Percentiles rank a stretch among this genome's conserved stretches.
Conservation (phyloP, 2,888 invertebrate genomes). For the Bellardia bayeri region DNA sequence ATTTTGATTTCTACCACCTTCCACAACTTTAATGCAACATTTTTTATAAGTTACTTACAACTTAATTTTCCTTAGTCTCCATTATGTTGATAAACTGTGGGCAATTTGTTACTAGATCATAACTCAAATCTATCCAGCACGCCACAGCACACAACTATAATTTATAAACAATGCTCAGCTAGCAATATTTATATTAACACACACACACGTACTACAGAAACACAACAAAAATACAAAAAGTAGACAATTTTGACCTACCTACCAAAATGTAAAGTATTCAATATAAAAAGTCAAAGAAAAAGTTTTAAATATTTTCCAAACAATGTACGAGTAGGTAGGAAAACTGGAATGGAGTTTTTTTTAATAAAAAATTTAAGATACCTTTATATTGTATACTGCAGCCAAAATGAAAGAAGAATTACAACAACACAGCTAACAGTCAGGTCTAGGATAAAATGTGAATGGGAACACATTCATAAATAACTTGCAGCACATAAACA, state of each 20-base stretch:
- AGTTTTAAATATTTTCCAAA: constrained; percentile 43
- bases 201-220: neutral
- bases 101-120: constrained; percentile 64
- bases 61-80: constrained; percentile 50
- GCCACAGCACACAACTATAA: constrained; percentile 15
- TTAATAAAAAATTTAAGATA: constrained; percentile 13
- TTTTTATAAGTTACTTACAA: constrained; percentile 46
- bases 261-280: neutral
- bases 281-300: constrained; percentile 12
- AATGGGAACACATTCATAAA: neutral
- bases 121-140: constrained; percentile 15
- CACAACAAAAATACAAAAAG: neutral
- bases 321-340: neutral
- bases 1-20: constrained; percentile 4
- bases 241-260: constrained; percentile 1
- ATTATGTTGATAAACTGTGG: constrained; percentile 65
- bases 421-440: neutral
- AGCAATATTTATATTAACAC: constrained; percentile 38
- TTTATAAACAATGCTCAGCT: constrained; percentile 59
- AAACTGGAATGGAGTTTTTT: neutral
- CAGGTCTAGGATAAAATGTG: neutral
- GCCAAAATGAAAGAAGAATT: too few species aligned
- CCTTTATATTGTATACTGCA: neutral
- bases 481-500: neutral
- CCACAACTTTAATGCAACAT: neutral